Base-by-base conservation (phyloP, 2,797 vertebrate species). In the Mionectes olivaceus region DNA sequence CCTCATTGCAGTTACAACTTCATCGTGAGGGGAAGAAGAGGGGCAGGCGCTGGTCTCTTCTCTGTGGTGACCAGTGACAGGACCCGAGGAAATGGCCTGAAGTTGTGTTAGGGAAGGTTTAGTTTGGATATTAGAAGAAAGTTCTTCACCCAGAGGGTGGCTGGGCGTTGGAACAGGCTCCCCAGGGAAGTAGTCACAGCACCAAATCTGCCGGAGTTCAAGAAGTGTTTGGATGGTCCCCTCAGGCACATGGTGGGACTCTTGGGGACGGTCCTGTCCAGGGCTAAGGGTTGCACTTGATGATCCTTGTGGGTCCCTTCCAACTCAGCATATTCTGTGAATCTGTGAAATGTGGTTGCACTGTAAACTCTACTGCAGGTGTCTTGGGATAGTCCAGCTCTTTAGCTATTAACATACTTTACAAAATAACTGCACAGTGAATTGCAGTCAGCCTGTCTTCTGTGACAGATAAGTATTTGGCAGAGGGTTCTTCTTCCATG, bases 391-490 rank as follows among this genome's bases (percentile, higher is more conserved):
- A 81, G 76, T 59, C 44, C 44, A 82, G n/a, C 56, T 82, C 55
- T 83, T 87, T 70, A 87, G 73, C 25, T 30, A 6, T 70, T 85
- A 84, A 64, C 33, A 41, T 52, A 11, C 24, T 77, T 8, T 22
- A 37, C 47, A 53, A 63, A 95, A 74, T 84, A 79, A 41, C 71
- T 73, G 77, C 25, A 17, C 15, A 28, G 37, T 1, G 4, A 73
- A 67, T 76, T 84, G 63, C 59, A 63, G 52, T 52, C 73, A 44
- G 43, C 43, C 53, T 0, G 0, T 81, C 83, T 94, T 84, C 33
- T 32, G 56, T 74, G 75, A 65, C 83, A 86, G 44, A 61, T 92
- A 56, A 74, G 49, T 90, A 32, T 95, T 83, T 95, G 91, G 85
- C 55, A 37, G 59, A 86, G 81, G 84, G 74, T 71, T 94, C 55